These are phyloP conservation scores for Mungos mungo DNA, from an alignment of 2,113 vertebrate genomes.

Conservation along the genomic window DNA sequence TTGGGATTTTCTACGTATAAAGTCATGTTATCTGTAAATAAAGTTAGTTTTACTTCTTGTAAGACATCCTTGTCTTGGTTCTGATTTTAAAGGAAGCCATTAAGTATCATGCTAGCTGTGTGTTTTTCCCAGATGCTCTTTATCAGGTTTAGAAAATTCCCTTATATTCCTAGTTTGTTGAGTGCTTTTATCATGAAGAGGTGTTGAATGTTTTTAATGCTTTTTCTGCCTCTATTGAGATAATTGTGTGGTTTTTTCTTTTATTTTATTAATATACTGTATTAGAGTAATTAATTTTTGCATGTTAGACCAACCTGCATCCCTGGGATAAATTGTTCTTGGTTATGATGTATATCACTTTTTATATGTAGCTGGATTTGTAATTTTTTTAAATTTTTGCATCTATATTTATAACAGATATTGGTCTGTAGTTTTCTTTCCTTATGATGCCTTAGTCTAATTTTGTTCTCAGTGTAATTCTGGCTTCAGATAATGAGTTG, in stretches of 20 bases:
- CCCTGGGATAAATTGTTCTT: background rate
- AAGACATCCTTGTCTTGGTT: background rate
- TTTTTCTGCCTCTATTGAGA: background rate
- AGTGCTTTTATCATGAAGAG: background rate
- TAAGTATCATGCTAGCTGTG: background rate
- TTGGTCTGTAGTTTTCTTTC: background rate
- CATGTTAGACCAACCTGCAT: background rate
- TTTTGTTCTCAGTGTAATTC: background rate
- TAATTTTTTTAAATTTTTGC: background rate
- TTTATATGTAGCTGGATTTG: background rate
- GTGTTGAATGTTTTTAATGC: background rate
- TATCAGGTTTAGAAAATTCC: background rate
- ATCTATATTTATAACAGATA: background rate
- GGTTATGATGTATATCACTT: background rate
- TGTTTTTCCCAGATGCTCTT: background rate
- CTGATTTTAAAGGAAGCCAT: background rate
- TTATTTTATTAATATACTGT: background rate
- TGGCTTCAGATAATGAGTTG: background rate
- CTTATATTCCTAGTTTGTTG: background rate
- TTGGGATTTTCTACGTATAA: background rate
- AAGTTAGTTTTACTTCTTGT: background rate
- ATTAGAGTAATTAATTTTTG: constrained; percentile 3
- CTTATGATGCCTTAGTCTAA: background rate
- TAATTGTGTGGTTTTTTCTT: background rate
- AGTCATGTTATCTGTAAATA: background rate